These are phyloP conservation scores for Geococcyx californianus DNA, from an alignment of 2,113 vertebrate genomes.

Conservation along the genomic window DNA sequence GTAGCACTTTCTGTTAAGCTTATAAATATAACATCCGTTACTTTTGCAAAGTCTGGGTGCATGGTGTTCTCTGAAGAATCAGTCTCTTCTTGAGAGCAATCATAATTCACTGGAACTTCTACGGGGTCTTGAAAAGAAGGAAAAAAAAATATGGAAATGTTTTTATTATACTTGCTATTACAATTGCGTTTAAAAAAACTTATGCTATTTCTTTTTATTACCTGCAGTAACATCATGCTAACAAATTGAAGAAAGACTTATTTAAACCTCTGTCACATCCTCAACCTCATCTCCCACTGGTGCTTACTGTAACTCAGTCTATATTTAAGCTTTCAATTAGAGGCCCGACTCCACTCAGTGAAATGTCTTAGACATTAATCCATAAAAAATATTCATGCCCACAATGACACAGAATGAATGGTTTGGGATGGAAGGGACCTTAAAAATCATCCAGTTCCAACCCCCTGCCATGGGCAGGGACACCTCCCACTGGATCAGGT, in stretches of 20 bases:
- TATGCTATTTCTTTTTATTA: neutral
- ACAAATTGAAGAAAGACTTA: neutral
- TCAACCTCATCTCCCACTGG: neutral
- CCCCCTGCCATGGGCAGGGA: too few relatives aligned
- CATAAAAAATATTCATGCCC: neutral
- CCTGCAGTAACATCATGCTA: neutral
- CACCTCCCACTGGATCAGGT: too few relatives aligned
- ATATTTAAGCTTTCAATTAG: neutral
- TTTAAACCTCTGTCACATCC: neutral
- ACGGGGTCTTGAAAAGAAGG: slow-evolving; percentile 79
- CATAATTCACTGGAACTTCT: slow-evolving; percentile 77
- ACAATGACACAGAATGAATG: neutral
- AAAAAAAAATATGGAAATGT: neutral
- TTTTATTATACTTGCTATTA: neutral
- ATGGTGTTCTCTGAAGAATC: slow-evolving; percentile 86
- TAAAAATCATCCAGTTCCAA: too few relatives aligned
- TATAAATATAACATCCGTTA: slow-evolving; percentile 56
- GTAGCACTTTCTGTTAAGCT: neutral
- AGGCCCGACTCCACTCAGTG: neutral
- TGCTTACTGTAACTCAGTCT: neutral
- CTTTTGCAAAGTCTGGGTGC: slow-evolving; percentile 92
- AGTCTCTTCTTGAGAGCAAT: slow-evolving; percentile 81
- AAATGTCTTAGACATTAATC: neutral
- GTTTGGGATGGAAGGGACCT: too few relatives aligned
- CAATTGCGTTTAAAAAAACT: neutral